Base-by-base conservation (phyloP, 2,113 vertebrate species). In the Siniperca knerii region DNA sequence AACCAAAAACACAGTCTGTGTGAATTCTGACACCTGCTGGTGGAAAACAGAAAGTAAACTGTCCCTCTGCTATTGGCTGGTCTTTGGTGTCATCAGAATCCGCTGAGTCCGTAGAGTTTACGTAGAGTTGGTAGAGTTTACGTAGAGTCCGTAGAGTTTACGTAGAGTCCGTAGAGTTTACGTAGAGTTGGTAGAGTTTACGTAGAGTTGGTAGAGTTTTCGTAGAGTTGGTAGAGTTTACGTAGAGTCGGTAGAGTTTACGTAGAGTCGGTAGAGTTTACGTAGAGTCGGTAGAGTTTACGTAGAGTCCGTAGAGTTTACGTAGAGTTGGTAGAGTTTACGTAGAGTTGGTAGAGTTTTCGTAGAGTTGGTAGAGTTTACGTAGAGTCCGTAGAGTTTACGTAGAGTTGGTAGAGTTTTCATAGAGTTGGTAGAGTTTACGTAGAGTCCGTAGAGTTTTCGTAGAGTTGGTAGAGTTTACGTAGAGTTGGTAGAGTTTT, bases 11-110 rank as follows among this genome's bases (percentile, higher is more conserved):
- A 52, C 55, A 42, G 65, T 21, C 9, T 16, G 61, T 65, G 71
- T 70, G 74, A 33, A 15, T 25, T 58, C 23, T 80, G 72, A 21
- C 80, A 61, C 33, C 75, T 61, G 66, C 66, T 77, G 73, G 66
- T 70, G 44, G 23, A n/a, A 23, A 5, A 8, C 40, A 46, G 11
- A 57, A 15, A 25, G 52, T 8, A 20, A 16, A 25, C 33, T 16
- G 54, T 29, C 16, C 2, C 37, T 18, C 21, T 72, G 48, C 20
- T 11, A 11, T 4, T 8, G 20, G 18, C 10, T 40, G 18, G 11
- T 37, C 20, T 23, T 37, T 54, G 4, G 3, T n/a, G 1, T 72
- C 35, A 16, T 50, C 25, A 67, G 1, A n/a, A 10, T 42, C 37
- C 1, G 9, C 18, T 4, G 4, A n/a, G 37, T 44, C 21, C 5